phyloP scores from a whole-genome alignment of 2,113 vertebrate species.

The Dipodomys spectabilis region DNA sequence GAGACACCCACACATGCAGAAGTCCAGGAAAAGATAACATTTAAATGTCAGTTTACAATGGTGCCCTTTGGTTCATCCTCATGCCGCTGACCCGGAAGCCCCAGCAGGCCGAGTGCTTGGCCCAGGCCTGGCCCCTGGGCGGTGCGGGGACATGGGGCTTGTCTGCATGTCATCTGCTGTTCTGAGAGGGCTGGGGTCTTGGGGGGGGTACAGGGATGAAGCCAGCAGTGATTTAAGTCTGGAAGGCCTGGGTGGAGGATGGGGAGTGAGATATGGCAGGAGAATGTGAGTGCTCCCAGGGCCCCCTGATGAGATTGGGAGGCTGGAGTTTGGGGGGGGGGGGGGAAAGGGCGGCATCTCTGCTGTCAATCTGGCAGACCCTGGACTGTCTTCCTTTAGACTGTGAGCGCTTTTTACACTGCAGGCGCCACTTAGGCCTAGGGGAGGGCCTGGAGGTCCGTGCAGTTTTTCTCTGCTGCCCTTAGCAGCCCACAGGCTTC shows the following conservation, averaged over 20 bases:
- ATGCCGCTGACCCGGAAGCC: not conserved
- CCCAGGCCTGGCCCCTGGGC: not conserved
- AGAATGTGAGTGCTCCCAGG: not conserved
- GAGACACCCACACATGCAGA: not conserved
- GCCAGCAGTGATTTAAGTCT: not conserved
- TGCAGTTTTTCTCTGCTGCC: not conserved
- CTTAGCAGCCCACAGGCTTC: not conserved
- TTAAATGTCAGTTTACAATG: not conserved
- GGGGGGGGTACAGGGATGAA: not conserved
- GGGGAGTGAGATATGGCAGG: not conserved
- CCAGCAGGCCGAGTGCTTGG: not conserved
- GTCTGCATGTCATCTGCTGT: not conserved
- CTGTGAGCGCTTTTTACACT: not conserved
- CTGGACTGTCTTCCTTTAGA: not conserved
- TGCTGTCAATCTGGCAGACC: not conserved
- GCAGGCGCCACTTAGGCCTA: not conserved
- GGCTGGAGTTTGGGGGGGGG: not conserved
- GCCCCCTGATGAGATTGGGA: not conserved
- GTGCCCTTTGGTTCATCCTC: not conserved
- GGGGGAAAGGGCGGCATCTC: not conserved
- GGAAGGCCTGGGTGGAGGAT: not conserved
- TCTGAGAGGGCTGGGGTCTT: not conserved
- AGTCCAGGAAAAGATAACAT: not conserved
- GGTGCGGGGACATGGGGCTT: not conserved
- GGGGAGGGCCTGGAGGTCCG: not conserved